Evolutionary conservation across 2,113 vertebrate genomes (phyloP).

Genomic region (Cyphomyrus discorhynchus): DNA sequence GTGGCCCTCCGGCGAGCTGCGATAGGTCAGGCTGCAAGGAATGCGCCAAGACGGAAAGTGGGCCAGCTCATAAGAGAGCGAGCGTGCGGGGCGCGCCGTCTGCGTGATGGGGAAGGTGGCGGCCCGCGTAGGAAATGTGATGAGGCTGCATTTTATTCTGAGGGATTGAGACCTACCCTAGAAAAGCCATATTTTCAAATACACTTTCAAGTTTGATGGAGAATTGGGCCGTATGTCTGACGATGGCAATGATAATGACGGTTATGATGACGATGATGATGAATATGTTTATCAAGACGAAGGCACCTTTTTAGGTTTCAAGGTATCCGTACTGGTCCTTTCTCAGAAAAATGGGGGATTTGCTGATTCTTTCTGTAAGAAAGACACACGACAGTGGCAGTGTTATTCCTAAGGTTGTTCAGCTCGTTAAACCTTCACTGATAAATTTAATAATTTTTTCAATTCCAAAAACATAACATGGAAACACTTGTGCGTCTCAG

Average conservation of each 20-base stretch:
- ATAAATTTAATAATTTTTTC: neutral
- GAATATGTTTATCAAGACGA: neutral
- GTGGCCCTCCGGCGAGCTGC: neutral
- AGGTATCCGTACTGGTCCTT: neutral
- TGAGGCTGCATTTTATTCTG: constrained; percentile 10
- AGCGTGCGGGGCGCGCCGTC: constrained; percentile 44
- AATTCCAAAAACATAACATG: neutral
- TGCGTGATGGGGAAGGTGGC: constrained; percentile 28
- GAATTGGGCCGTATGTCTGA: neutral
- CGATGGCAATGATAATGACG: neutral
- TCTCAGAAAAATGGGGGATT: neutral
- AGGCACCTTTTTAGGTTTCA: neutral
- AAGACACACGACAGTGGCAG: neutral
- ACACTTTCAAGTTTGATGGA: neutral
- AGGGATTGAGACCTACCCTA: neutral
- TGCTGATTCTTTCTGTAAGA: neutral
- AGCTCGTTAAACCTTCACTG: neutral
- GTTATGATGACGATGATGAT: neutral
- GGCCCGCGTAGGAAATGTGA: constrained; percentile 3
- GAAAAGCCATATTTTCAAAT: neutral
- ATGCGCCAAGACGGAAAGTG: constrained; percentile 37
- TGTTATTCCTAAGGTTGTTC: neutral
- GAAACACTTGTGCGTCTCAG: neutral
- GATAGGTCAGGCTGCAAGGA: neutral
- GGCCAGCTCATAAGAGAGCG: constrained; percentile 52